Evolutionary conservation across 2,113 vertebrate genomes (phyloP).

Genomic region (Stercorarius parasiticus): DNA sequence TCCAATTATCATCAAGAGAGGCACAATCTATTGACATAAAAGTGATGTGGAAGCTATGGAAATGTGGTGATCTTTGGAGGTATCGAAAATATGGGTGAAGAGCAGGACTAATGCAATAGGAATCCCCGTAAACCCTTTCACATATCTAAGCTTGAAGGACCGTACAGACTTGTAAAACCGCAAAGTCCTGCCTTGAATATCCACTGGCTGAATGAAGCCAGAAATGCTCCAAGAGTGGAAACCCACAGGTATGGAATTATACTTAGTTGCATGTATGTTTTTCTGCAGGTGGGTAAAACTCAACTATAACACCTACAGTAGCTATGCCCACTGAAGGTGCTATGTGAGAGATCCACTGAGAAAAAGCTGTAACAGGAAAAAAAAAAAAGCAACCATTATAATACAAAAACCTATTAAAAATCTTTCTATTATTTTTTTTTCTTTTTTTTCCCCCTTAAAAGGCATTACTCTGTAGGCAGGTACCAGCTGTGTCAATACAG

Average conservation of each 20-base stretch:
- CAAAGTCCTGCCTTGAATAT: background rate
- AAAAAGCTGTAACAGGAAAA: background rate
- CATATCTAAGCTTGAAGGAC: background rate
- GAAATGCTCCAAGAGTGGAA: background rate
- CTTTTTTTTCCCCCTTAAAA: background rate
- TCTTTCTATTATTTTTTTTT: background rate
- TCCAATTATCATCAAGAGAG: background rate
- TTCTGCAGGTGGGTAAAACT: background rate
- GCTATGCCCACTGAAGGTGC: background rate
- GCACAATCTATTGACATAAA: background rate
- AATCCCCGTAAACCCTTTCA: background rate
- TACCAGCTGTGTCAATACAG: background rate
- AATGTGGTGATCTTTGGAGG: background rate
- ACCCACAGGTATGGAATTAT: background rate
- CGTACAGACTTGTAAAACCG: background rate
- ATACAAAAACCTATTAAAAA: background rate
- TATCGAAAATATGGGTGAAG: background rate
- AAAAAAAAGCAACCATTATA: background rate
- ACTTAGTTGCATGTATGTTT: background rate
- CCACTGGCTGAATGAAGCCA: background rate
- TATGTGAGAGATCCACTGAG: background rate
- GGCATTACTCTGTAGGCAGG: background rate
- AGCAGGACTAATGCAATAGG: background rate
- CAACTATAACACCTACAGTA: background rate
- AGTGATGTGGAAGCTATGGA: background rate